phyloP scores from a whole-genome alignment of 2,113 vertebrate genomes.

The Chionis minor region DNA sequence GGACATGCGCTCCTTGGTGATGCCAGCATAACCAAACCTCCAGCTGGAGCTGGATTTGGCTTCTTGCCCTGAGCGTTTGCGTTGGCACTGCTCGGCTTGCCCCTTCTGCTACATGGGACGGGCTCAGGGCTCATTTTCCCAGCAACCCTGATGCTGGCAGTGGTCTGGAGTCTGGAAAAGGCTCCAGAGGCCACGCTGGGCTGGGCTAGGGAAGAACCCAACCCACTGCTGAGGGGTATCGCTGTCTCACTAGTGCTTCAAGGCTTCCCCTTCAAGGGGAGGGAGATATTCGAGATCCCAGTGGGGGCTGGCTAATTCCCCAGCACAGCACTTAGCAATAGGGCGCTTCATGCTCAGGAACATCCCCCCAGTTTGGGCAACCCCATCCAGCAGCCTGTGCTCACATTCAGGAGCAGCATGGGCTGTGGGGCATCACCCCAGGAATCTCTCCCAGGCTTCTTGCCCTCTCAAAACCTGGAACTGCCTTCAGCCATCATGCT shows the following conservation, averaged over 20 bases:
- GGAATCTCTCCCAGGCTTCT: background rate
- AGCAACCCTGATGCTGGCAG: background rate
- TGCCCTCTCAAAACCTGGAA: background rate
- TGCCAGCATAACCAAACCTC: background rate
- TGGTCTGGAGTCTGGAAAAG: background rate
- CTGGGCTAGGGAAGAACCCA: background rate
- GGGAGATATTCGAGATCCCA: background rate
- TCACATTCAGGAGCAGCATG: background rate
- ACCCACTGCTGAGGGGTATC: background rate
- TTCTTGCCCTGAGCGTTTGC: background rate
- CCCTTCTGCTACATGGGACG: background rate
- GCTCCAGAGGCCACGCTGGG: background rate
- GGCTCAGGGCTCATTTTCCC: background rate
- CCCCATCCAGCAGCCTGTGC: background rate
- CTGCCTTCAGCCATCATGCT: background rate
- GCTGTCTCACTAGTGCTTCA: background rate
- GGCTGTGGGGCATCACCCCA: rapidly evolving
- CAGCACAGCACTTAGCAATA: background rate
- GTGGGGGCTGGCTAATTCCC: background rate
- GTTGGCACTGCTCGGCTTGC: background rate
- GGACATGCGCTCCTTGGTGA: background rate
- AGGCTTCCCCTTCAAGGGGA: background rate
- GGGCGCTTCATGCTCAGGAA: background rate
- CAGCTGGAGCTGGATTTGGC: background rate
- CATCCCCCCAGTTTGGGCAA: background rate